phyloP scores from a whole-genome alignment of 2,113 vertebrate genomes.

The Ranitomeya variabilis region DNA sequence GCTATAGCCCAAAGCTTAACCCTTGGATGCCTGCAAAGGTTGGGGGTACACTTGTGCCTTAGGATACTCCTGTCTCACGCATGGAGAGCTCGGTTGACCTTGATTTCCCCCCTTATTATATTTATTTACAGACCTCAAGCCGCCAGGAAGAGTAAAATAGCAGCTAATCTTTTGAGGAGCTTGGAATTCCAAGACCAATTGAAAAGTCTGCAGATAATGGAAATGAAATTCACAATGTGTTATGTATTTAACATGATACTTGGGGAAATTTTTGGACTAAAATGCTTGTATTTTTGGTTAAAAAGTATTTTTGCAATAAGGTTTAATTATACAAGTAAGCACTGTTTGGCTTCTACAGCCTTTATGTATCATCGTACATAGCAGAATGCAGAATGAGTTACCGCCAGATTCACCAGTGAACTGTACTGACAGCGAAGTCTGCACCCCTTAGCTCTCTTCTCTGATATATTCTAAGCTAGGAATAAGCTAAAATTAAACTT shows the following conservation, averaged over 20 bases:
- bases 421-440: no score
- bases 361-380: no score
- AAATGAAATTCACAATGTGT: background rate
- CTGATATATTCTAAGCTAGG: no score
- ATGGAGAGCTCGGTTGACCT: conserved; percentile 16
- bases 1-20: conserved; percentile 40
- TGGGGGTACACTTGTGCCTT: no score
- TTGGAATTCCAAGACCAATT: conserved; percentile 39
- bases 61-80: background rate
- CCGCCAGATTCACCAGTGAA: no score
- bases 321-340: no score
- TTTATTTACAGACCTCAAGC: conserved; percentile 46
- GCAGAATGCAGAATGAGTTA: no score
- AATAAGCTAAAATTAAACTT: no score
- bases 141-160: conserved; percentile 45
- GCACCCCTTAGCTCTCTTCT: no score
- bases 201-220: conserved; percentile 33
- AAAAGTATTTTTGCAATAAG: no score
- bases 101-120: conserved; percentile 29
- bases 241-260: background rate
- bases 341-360: no score
- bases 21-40: conserved; percentile 12
- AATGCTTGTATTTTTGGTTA: no score
- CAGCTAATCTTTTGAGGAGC: conserved; percentile 42
- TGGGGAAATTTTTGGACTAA: background rate